Percentiles rank a stretch among this genome's conserved stretches.
These are phyloP conservation scores for Sinopyrophorus schimmeli DNA, from an alignment of 2,888 invertebrate species.

Conservation along the genomic window DNA sequence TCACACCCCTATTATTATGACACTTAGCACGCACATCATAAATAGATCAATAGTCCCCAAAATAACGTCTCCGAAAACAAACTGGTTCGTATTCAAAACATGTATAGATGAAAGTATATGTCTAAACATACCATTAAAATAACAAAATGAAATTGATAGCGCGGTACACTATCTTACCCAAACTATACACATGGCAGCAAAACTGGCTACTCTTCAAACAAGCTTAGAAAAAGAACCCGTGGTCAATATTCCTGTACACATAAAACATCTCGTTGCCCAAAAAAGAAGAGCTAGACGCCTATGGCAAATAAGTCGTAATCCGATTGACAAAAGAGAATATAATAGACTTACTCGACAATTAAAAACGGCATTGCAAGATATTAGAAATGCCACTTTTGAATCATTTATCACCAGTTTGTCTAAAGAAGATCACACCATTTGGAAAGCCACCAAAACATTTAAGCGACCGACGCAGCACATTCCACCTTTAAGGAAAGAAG, in stretches of 20 bases:
- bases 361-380: slow-evolving; percentile 10
- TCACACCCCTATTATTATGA: slow-evolving; percentile 1
- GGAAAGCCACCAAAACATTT: slow-evolving; percentile 21
- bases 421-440: slow-evolving; percentile 14
- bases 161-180: too few relatives aligned
- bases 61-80: slow-evolving; percentile 3
- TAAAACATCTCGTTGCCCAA: slow-evolving; percentile 4
- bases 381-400: background rate
- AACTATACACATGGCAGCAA: too few relatives aligned
- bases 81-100: background rate
- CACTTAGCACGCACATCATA: slow-evolving; percentile 1
- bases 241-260: slow-evolving; percentile 1
- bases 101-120: background rate
- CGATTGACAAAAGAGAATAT: slow-evolving; percentile 6
- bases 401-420: slow-evolving; percentile 1
- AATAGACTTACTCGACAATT: slow-evolving; percentile 3
- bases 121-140: too few relatives aligned
- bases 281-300: slow-evolving; percentile 4
- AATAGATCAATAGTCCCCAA: slow-evolving; percentile 1
- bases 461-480: slow-evolving; percentile 8
- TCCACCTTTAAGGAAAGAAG: slow-evolving; percentile 15
- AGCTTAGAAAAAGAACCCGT: too few relatives aligned
- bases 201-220: too few relatives aligned
- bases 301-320: slow-evolving; percentile 11
- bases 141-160: too few relatives aligned